Conservation (phyloP, 2,888 invertebrate genomes). For the Dasypogon diadema region DNA sequence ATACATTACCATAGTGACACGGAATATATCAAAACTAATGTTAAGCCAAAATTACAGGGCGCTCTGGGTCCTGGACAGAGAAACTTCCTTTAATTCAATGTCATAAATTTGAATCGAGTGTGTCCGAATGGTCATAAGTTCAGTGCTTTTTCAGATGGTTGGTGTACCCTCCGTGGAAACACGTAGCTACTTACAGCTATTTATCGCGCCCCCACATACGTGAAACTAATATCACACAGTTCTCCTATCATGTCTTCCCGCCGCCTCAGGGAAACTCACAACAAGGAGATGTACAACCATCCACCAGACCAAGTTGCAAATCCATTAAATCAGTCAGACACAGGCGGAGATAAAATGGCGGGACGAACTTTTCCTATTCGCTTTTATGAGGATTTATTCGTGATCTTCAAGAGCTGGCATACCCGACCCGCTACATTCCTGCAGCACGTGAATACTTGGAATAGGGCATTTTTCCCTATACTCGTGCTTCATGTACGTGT, state of each 20-base stretch:
- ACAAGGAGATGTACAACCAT: background rate
- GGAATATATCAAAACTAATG: background rate
- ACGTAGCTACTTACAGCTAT: conserved; percentile 37
- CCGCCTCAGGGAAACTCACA: background rate
- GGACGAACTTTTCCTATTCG: conserved; percentile 54
- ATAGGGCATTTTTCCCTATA: background rate
- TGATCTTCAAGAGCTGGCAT: conserved; percentile 50
- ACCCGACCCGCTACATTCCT: conserved; percentile 5
- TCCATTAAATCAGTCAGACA: conserved; percentile 54
- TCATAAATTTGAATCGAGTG: conserved; percentile 40
- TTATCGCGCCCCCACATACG: conserved; percentile 22
- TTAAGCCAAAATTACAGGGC: too few relatives aligned
- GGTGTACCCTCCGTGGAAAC: background rate
- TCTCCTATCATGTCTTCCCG: background rate
- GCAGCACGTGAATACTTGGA: background rate
- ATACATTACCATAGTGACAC: background rate
- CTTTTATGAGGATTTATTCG: conserved; percentile 55
- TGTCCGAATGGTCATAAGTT: conserved; percentile 42
- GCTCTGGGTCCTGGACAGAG: background rate
- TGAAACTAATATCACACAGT: conserved; percentile 3
- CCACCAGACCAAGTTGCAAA: conserved; percentile 48
- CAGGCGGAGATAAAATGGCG: conserved; percentile 49
- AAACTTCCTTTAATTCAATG: conserved; percentile 18
- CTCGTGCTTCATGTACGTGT: background rate
- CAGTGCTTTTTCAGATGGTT: conserved; percentile 24